Conservation (phyloP, 2,113 vertebrate species). For the Oryzias celebensis region DNA sequence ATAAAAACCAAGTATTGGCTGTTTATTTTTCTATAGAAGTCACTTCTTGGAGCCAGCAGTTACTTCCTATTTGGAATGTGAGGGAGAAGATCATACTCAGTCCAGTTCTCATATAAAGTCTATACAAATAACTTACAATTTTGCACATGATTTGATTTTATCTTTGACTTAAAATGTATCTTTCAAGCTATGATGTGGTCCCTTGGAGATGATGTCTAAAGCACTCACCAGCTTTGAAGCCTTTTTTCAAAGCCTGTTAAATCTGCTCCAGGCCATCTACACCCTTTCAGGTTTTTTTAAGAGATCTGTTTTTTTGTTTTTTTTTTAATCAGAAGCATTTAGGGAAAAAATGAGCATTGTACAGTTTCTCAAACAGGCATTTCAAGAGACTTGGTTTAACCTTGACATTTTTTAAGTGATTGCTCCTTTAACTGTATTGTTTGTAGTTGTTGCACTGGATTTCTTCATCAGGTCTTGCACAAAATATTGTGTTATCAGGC, state of each 20-base stretch:
- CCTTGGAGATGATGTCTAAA: conserved; percentile 3
- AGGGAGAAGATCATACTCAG: too few relatives aligned
- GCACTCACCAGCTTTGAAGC: conserved; percentile 1
- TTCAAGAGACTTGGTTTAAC: background rate
- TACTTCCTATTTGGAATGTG: too few relatives aligned
- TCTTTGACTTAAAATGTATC: conserved; percentile 10
- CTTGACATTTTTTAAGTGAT: conserved; percentile 2
- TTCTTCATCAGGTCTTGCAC: background rate
- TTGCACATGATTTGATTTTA: background rate
- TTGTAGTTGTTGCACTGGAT: background rate
- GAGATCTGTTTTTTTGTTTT: too few relatives aligned
- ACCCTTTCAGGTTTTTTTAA: background rate
- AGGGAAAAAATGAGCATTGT: background rate
- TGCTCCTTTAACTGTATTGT: background rate
- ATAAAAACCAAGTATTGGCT: too few relatives aligned
- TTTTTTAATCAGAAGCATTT: conserved; percentile 2
- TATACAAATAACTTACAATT: too few relatives aligned
- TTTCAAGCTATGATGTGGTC: conserved; percentile 4
- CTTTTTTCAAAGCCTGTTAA: background rate
- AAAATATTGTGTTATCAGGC: background rate
- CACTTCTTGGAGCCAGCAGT: too few relatives aligned
- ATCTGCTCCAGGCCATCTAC: background rate
- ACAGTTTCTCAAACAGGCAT: conserved; percentile 4
- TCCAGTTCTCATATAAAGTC: too few relatives aligned
- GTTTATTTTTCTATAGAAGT: too few relatives aligned